phyloP scores from a whole-genome alignment of 2,888 invertebrate species.

The Mechanitis messenoides region DNA sequence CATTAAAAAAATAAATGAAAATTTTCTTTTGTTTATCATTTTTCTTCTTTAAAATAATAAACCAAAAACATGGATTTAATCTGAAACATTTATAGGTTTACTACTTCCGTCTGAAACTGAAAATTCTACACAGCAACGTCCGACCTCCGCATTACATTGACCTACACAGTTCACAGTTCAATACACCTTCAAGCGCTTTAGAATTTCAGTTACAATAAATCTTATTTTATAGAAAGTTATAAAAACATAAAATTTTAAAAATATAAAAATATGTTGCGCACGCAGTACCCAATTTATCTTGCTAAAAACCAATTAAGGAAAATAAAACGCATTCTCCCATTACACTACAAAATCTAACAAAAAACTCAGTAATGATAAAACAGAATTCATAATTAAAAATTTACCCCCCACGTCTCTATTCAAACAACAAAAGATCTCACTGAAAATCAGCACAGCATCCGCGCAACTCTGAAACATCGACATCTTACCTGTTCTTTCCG shows the following conservation, averaged over 20 bases:
- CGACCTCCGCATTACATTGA: slow-evolving; percentile 41
- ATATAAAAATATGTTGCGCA: too few relatives aligned
- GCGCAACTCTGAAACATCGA: slow-evolving; percentile 34
- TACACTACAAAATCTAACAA: not conserved
- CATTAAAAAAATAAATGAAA: too few relatives aligned
- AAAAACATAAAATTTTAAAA: too few relatives aligned
- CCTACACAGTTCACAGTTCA: slow-evolving; percentile 41
- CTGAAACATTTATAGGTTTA: slow-evolving; percentile 21
- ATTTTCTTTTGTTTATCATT: too few relatives aligned
- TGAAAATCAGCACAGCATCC: slow-evolving; percentile 45
- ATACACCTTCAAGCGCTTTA: slow-evolving; percentile 33
- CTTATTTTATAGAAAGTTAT: too few relatives aligned
- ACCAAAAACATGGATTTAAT: not conserved
- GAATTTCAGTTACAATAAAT: not conserved
- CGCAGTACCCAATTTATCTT: too few relatives aligned
- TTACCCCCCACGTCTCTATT: slow-evolving; percentile 10
- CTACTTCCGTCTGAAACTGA: slow-evolving; percentile 31
- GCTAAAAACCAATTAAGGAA: too few relatives aligned
- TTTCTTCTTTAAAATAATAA: too few relatives aligned
- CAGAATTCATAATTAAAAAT: slow-evolving; percentile 3
- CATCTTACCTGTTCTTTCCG: slow-evolving; percentile 90
- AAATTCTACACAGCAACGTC: slow-evolving; percentile 33
- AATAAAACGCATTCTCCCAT: too few relatives aligned
- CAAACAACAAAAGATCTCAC: slow-evolving; percentile 30
- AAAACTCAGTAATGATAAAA: not conserved